These are phyloP conservation scores for Pomatostomus ruficeps DNA, from an alignment of 2,113 vertebrate species.

Conservation along the genomic window DNA sequence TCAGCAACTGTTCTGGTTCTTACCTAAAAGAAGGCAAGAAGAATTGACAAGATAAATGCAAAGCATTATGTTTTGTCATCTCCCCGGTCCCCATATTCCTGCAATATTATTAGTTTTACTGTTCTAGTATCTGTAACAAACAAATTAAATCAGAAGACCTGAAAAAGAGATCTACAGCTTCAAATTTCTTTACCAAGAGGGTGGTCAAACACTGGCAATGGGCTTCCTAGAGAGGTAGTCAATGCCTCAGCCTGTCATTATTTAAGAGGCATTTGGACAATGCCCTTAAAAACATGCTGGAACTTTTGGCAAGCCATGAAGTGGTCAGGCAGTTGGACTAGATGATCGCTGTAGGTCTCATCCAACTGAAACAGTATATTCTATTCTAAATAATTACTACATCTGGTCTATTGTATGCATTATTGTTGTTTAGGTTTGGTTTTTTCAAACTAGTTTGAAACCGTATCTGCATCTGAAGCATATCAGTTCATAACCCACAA, in stretches of 20 bases:
- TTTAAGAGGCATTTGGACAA: background rate
- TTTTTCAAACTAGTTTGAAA: background rate
- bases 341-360: background rate
- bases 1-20: too few species aligned
- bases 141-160: background rate
- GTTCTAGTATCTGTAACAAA: background rate
- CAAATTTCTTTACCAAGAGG: background rate
- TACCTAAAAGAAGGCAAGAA: slow-evolving; percentile 47
- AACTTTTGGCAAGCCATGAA: background rate
- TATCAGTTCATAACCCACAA: background rate
- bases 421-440: background rate
- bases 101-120: background rate
- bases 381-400: background rate
- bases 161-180: background rate
- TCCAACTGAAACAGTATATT: background rate
- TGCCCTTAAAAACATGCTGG: background rate
- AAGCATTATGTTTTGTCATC: background rate
- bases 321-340: background rate
- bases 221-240: background rate
- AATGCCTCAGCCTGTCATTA: background rate
- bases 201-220: background rate
- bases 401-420: background rate
- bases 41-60: background rate
- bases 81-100: background rate
- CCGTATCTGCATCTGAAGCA: background rate